Base-by-base conservation (phyloP, 2,113 vertebrate species). In the Speoplatyrhinus poulsoni region DNA sequence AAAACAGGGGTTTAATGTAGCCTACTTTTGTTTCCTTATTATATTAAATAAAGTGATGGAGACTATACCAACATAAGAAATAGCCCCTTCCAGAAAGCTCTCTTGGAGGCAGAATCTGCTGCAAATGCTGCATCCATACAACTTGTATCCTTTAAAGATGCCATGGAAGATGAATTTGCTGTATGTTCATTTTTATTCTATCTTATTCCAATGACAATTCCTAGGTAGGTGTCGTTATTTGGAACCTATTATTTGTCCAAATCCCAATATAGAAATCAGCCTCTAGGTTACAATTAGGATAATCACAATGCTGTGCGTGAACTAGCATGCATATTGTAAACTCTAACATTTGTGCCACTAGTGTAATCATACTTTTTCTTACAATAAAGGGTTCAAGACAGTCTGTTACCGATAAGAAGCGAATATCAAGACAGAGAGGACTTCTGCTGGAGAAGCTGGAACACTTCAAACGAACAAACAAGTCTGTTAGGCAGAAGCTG, bases 361-460 rank as follows among this genome's bases (percentile, higher is more conserved):
- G 16, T 58, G 11, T 57, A 53, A 1, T 9, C 66, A 68, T 80
- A 69, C 12, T 49, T 4, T 79, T 70, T 72, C 17, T 85, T 58
- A 75, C 73, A 66, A 70, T 70, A 48, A 66, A 95, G 93, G 87
- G 71, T 55, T 88, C 72, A 16, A 87, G 80, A 71, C 62, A 85
- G 76, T 85, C 76, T 68, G 59, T 65, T 36, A 73, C 62, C 12
- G 90, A 81, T 60, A 89, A 91, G 52, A 79, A 62, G 15, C 76
- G 67, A 68, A 80, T 91, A 70, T 72, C 82, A 56, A 87, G 91
- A 67, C 94, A 94, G 75, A 93, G 85, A 56, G 82, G 87, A 73
- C 88, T 94, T 63, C 65, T 95, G 81, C 75, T 91, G 76, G 92
- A 93, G 65, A 92, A 94, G 78, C 69, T 95, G 82, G 92, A 93